Percentiles rank a stretch among this genome's conserved stretches.
These are phyloP conservation scores for Sipha maydis DNA, from an alignment of 2,888 invertebrate species.

Conservation along the genomic window DNA sequence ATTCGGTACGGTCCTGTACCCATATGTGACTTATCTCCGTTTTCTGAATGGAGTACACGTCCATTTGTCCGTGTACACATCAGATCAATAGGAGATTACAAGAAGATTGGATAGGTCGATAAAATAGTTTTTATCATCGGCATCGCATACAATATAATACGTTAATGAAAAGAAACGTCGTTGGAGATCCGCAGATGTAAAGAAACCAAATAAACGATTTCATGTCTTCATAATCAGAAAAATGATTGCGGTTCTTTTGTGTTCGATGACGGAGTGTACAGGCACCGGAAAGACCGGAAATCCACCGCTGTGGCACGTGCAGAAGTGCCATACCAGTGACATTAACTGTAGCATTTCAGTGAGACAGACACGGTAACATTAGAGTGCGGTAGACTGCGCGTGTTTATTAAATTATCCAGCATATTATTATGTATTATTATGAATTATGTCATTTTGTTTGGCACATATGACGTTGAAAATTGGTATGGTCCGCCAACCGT, in stretches of 20 bases:
- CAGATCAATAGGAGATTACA: background rate
- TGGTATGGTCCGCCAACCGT: too few species aligned
- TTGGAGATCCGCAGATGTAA: background rate
- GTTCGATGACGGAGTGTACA: background rate
- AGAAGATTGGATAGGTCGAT: background rate
- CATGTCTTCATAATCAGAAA: background rate
- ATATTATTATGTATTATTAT: too few species aligned
- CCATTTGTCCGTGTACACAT: background rate
- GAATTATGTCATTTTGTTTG: too few species aligned
- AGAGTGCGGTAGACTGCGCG: background rate
- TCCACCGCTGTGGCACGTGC: background rate
- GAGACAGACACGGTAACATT: background rate
- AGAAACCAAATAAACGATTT: background rate
- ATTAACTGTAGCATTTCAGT: background rate
- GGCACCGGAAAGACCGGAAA: background rate
- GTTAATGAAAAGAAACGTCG: background rate
- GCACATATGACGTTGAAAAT: too few species aligned
- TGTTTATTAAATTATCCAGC: background rate
- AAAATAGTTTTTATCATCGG: background rate
- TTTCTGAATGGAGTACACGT: background rate
- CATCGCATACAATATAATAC: background rate
- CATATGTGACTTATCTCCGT: too few species aligned
- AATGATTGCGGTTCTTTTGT: background rate
- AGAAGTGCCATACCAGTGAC: background rate
- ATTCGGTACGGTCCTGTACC: too few species aligned